Evolutionary conservation across 2,113 vertebrate species (phyloP), one percentile per base, ranked within the genome.

Genomic region (Probosciger aterrimus): DNA sequence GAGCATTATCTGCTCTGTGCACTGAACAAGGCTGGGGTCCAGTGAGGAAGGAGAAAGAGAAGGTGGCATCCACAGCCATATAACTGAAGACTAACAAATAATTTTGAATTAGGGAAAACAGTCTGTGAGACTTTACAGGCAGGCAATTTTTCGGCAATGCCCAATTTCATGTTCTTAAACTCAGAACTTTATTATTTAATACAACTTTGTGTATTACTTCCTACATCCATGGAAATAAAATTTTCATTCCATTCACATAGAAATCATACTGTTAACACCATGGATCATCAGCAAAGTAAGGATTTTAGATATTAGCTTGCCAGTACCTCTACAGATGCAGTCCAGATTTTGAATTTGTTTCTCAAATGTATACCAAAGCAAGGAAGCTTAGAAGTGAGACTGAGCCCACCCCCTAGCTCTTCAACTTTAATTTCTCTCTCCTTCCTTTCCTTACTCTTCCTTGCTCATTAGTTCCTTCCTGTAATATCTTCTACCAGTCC

Each of bases 1-100:
- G 60, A 94, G 88, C n/a, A 88, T 93, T 93, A 95, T 81, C 92
- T 81, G 52, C 69, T 79, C 80, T 57, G 28, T 47, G 63, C 68
- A 68, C 47, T 95, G 89, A 92, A 86, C 60, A 77, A 89, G 57
- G 50, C 43, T 92, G 64, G 43, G n/a, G 55, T 71, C 68, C 71
- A 70, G 39, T 9, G 7, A 90, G 31, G 11, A 86, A 88, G 50
- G 55, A 67, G 9, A 18, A 84, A 74, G n/a, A 92, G 16, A 68
- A 47, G 31, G 19, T 28, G 9, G 18, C 59, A 80, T 20, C 59
- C 49, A 44, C 6, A 39, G 33, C 9, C 53, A 68, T 1, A 1
- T 41, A 62, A 52, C 43, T 59, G 9, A 63, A 63, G 35, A 47
- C 18, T 23, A 63, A 11, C 23, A 70, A 78, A 49, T n/a, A 69